Percentiles rank a stretch among this genome's conserved stretches.
These are phyloP conservation scores for Emydoidea blandingii DNA, from an alignment of 2,797 vertebrate genomes.

Conservation along the genomic window DNA sequence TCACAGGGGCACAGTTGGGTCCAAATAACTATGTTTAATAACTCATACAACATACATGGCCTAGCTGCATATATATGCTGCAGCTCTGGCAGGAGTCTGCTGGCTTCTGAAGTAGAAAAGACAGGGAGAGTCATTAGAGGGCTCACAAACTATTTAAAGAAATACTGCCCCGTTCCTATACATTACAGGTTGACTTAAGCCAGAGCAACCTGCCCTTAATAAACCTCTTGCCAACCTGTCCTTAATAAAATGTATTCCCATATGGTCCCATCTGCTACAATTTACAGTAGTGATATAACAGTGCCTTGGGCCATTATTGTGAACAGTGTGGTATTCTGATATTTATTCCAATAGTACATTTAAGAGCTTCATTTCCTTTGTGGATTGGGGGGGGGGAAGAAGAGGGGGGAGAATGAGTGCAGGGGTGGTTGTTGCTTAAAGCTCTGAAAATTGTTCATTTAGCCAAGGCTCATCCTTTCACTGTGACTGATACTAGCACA, in stretches of 20 bases:
- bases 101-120: background rate
- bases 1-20: background rate
- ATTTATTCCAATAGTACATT: background rate
- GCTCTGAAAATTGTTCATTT: background rate
- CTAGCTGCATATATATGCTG: background rate
- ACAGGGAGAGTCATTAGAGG: background rate
- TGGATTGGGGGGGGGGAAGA: background rate
- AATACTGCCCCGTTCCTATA: no score
- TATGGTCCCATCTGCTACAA: background rate
- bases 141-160: background rate
- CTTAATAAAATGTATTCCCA: background rate
- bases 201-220: background rate
- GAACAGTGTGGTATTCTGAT: background rate
- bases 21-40: background rate
- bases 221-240: background rate
- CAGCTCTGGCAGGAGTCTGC: background rate
- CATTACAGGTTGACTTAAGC: background rate
- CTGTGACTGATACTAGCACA: background rate
- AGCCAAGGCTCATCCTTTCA: fast-evolving
- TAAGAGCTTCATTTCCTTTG: background rate
- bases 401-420: background rate
- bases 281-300: background rate
- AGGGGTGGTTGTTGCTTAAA: fast-evolving
- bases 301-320: background rate
- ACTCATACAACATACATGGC: background rate